A percentile compares a stretch with the other conserved stretches of the same genome.
phyloP scores from a whole-genome alignment of 2,888 invertebrate genomes.

The Stenoptilia bipunctidactyla region DNA sequence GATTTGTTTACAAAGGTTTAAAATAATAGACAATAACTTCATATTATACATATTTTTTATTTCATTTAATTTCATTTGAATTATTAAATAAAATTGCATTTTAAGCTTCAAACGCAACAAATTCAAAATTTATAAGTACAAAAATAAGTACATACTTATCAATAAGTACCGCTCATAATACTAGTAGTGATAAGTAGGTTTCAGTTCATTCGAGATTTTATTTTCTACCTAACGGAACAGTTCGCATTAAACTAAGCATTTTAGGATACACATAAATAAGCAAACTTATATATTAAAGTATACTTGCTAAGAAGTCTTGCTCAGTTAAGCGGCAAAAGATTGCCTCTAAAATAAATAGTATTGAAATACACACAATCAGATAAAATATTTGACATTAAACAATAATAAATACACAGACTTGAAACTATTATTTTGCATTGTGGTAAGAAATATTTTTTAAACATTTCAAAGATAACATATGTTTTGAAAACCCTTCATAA shows the following conservation, averaged over 20 bases:
- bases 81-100: conserved; percentile 20
- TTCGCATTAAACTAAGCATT: conserved; percentile 25
- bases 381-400: too few relatives aligned
- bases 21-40: neutral
- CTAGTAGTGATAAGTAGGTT: conserved; percentile 10
- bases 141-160: conserved; percentile 18
- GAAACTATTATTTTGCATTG: too few relatives aligned
- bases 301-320: conserved; percentile 64
- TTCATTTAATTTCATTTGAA: conserved; percentile 42
- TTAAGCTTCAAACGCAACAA: conserved; percentile 31
- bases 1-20: too few relatives aligned
- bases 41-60: conserved; percentile 26
- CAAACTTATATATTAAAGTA: conserved; percentile 42
- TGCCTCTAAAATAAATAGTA: too few relatives aligned
- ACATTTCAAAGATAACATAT: too few relatives aligned
- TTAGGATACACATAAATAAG: conserved; percentile 48
- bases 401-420: too few relatives aligned
- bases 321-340: conserved; percentile 31
- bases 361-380: too few relatives aligned
- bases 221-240: conserved; percentile 40
- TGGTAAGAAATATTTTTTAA: too few relatives aligned
- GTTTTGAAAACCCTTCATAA: too few relatives aligned
- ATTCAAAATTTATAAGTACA: conserved; percentile 21
- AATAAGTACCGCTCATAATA: conserved; percentile 13
- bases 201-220: conserved; percentile 46